phyloP scores from a whole-genome alignment of 2,888 invertebrate species.

The Volucella inflata region DNA sequence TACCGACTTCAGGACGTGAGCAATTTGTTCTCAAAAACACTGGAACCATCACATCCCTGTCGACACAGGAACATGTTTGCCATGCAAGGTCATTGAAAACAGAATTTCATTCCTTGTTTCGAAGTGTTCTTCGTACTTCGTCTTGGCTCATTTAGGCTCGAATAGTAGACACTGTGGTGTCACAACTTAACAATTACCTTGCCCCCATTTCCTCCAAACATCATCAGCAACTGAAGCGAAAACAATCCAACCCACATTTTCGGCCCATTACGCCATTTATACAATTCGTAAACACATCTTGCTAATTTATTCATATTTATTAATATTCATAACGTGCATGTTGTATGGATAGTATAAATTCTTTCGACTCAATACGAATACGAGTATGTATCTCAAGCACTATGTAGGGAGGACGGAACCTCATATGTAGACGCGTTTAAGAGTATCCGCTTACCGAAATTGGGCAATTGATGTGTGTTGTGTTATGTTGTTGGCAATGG shows the following conservation, averaged over 20 bases:
- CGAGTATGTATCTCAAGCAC: background rate
- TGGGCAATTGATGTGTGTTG: slow-evolving; percentile 39
- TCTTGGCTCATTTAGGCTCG: slow-evolving; percentile 13
- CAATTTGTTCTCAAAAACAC: slow-evolving; percentile 4
- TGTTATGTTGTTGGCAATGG: slow-evolving; percentile 49
- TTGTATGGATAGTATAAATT: background rate
- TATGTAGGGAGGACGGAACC: too few relatives aligned
- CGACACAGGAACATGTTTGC: slow-evolving; percentile 4
- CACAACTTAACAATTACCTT: slow-evolving; percentile 39
- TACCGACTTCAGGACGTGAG: slow-evolving; percentile 32
- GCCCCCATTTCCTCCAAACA: background rate
- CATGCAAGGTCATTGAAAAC: slow-evolving; percentile 24
- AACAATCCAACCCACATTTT: slow-evolving; percentile 53
- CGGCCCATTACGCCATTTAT: slow-evolving; percentile 50
- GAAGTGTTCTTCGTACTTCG: background rate
- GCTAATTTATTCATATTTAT: slow-evolving; percentile 52
- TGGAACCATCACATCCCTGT: background rate
- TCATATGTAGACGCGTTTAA: background rate
- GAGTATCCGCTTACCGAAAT: slow-evolving; percentile 26
- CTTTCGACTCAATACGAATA: background rate
- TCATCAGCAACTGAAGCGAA: slow-evolving; percentile 10
- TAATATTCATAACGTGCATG: slow-evolving; percentile 42
- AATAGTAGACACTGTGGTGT: slow-evolving; percentile 14
- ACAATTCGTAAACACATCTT: slow-evolving; percentile 28
- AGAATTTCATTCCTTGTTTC: slow-evolving; percentile 10